Conservation (phyloP, 2,797 vertebrate species). For the Spondyliosoma cantharus region DNA sequence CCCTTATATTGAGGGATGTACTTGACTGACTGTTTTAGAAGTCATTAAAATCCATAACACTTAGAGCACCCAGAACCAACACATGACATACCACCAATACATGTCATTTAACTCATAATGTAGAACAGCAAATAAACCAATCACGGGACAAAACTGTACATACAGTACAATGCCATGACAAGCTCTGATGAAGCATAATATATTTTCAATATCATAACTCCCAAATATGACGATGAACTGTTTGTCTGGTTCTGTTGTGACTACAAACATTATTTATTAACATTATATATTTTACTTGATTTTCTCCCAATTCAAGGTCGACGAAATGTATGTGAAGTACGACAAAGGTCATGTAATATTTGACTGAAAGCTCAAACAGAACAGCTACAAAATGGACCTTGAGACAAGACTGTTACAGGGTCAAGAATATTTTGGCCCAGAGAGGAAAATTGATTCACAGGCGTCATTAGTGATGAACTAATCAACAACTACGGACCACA, state of each 20-base stretch:
- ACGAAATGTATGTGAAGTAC: too few relatives aligned
- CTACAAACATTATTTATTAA: background rate
- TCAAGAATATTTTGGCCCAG: constrained; percentile 1
- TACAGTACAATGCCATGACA: background rate
- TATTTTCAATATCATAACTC: background rate
- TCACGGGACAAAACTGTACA: background rate
- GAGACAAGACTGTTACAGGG: background rate
- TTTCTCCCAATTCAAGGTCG: background rate
- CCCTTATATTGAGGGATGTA: background rate
- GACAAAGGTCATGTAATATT: background rate
- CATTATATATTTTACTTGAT: background rate
- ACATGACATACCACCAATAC: too few relatives aligned
- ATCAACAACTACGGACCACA: background rate
- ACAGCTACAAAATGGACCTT: background rate
- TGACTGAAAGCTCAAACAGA: background rate
- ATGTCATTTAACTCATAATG: too few relatives aligned
- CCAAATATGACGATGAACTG: background rate
- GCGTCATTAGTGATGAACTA: background rate
- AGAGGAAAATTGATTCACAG: background rate
- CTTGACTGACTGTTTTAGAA: background rate
- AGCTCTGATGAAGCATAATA: background rate
- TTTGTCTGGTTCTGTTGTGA: background rate
- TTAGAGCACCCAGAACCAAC: background rate
- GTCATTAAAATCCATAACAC: background rate
- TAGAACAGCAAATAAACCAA: too few relatives aligned